A percentile compares a stretch with the other conserved stretches of the same genome.
Evolutionary conservation across 1,140 invertebrate species (phyloP).

Genomic region (Ladona fulva): DNA sequence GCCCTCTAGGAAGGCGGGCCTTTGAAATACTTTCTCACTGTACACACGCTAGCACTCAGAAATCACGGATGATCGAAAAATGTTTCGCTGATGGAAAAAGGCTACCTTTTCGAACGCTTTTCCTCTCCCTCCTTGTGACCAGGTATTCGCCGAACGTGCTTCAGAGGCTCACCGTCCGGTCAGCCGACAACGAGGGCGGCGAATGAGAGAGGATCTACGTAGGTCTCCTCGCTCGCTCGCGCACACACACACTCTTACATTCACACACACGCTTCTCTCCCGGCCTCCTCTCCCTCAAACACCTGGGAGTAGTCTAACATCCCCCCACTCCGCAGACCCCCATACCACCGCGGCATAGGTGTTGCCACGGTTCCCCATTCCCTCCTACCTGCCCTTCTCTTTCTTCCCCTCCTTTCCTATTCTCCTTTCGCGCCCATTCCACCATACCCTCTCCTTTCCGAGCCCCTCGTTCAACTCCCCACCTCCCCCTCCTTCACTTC

Average conservation of each 20-base stretch:
- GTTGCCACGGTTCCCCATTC: background rate
- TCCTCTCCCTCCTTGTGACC: background rate
- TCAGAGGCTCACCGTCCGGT: background rate
- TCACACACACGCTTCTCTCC: background rate
- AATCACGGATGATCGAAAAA: no score
- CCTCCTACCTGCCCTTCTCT: background rate
- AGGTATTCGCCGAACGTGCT: background rate
- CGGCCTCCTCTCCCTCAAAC: background rate
- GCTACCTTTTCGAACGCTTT: no score
- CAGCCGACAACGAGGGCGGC: background rate
- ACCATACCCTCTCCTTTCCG: background rate
- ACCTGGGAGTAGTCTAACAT: background rate
- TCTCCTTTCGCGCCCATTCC: no score
- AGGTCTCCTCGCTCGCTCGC: background rate
- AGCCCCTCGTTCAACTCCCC: constrained; percentile 28
- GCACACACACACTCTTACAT: background rate
- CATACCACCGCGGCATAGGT: no score
- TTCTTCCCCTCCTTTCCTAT: background rate
- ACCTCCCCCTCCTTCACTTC: constrained; percentile 29
- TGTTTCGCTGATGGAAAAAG: background rate
- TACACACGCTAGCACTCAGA: no score
- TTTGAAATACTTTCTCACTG: no score
- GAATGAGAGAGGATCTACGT: background rate
- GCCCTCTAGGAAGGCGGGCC: no score
- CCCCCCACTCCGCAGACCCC: background rate